Evolutionary conservation across 2,113 vertebrate genomes (phyloP).

Genomic region (Erinaceus europaeus): DNA sequence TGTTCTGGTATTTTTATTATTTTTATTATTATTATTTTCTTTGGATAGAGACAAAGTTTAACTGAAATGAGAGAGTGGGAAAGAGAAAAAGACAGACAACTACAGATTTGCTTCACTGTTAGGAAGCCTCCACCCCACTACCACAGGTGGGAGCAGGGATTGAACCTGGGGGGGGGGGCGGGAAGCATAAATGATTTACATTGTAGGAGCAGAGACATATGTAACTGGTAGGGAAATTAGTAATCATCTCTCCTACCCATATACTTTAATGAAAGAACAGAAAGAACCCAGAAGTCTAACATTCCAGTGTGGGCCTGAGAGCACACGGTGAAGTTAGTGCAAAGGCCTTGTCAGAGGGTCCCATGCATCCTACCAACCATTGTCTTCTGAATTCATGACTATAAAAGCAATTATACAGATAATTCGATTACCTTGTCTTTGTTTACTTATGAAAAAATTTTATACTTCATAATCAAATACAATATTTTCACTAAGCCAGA

Average conservation of each 20-base stretch:
- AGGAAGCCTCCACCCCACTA: too few species aligned
- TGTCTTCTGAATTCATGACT: background rate
- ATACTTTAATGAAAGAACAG: background rate
- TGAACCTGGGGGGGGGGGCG: too few species aligned
- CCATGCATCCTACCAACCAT: background rate
- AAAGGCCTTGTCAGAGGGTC: too few species aligned
- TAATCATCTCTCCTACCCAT: background rate
- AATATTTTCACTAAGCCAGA: background rate
- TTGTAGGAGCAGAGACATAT: background rate
- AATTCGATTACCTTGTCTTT: background rate
- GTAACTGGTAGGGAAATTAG: background rate
- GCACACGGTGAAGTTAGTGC: accelerated
- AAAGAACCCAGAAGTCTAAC: background rate
- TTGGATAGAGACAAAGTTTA: too few species aligned
- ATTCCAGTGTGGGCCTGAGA: too few species aligned
- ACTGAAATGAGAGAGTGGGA: too few species aligned
- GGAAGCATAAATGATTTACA: too few species aligned
- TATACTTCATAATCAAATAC: background rate
- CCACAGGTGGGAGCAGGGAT: too few species aligned
- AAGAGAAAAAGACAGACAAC: too few species aligned
- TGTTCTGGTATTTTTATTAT: too few species aligned
- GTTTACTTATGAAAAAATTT: background rate
- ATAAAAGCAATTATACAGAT: background rate
- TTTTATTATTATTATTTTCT: too few species aligned
- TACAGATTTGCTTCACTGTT: too few species aligned